These are phyloP conservation scores for Folsomia candida DNA, from an alignment of 2,888 invertebrate genomes.

Conservation along the genomic window DNA sequence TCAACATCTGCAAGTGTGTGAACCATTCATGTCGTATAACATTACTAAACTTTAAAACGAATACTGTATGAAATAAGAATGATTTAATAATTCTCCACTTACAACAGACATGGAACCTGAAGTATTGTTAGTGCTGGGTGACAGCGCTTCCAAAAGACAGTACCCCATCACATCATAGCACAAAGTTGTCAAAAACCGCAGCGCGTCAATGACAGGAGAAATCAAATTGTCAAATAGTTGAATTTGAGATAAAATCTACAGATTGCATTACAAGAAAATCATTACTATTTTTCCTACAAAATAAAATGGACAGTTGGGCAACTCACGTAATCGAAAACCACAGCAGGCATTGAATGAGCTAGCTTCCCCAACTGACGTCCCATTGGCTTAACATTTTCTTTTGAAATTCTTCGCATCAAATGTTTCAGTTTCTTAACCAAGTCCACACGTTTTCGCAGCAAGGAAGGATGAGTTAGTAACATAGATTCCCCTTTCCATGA, in stretches of 20 bases:
- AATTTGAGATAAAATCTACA: conserved; percentile 70
- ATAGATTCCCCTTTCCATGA: conserved; percentile 94
- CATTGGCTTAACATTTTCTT: conserved; percentile 96
- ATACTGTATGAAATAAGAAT: neutral
- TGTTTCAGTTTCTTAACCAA: conserved; percentile 89
- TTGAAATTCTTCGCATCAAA: conserved; percentile 94
- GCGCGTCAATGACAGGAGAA: conserved; percentile 92
- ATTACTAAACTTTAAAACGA: neutral
- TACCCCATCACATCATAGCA: conserved; percentile 95
- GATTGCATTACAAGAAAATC: conserved; percentile 31
- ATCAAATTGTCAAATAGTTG: conserved; percentile 93
- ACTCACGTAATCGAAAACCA: conserved; percentile 91
- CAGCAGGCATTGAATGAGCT: conserved; percentile 91
- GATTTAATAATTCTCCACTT: conserved; percentile 7
- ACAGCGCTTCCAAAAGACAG: conserved; percentile 89
- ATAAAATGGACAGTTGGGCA: neutral
- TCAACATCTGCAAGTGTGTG: conserved; percentile 45
- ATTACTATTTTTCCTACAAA: neutral
- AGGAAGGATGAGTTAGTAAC: conserved; percentile 71
- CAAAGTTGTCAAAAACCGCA: conserved; percentile 90
- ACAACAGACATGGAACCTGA: conserved; percentile 39
- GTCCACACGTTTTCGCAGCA: conserved; percentile 80
- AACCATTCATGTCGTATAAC: neutral
- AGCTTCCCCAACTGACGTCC: conserved; percentile 95
- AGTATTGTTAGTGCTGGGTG: conserved; percentile 54